Evolutionary conservation across 2,888 invertebrate genomes (phyloP), one percentile per base, ranked within the genome.

Genomic region (Hoplodrina blanda): DNA sequence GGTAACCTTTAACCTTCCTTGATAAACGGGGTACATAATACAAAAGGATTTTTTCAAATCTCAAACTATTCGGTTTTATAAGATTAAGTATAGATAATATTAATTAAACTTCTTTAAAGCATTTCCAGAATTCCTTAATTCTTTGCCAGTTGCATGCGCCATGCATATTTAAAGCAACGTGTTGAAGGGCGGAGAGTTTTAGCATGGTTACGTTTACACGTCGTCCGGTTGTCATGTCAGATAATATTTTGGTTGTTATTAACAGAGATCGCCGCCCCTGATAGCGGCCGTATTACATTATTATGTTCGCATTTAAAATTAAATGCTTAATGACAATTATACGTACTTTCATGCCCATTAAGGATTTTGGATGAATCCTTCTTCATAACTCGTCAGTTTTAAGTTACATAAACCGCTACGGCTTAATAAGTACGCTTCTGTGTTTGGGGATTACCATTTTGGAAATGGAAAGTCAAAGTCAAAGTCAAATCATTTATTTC

Each of bases 211-310:
- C 89, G 83, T 87, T 88, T 86, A 89, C 89, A 89, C 87, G 90
- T 89, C 89, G 86, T 81, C 85, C 81, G 88, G 87, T 88, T 91
- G 91, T 92, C 91, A 89, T 78, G 87, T 87, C 81, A 82, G 77
- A 85, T 89, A 86, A 89, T 89, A 89, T 91, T 92, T 92, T 80
- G 91, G 90, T 85, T 83, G 87, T 91, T 90, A 90, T 90, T 90
- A 92, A 90, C 86, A 78, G 70, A 77, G 85, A 86, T 86, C 69
- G 62, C 67, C 81, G 82, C 78, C 71, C 67, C 69, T 76, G 89
- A 87, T 87, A 82, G 82, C 74, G 53, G 60, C n/a, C 52, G 61
- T 73, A 73, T 80, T 80, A 78, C 57, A 75, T 80, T 78, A 79
- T 83, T 83, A 81, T 78, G 54, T 66, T 59, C 37, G 55, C 69